Conservation (phyloP, 2,797 vertebrate species). For the Podarcis lilfordi region DNA sequence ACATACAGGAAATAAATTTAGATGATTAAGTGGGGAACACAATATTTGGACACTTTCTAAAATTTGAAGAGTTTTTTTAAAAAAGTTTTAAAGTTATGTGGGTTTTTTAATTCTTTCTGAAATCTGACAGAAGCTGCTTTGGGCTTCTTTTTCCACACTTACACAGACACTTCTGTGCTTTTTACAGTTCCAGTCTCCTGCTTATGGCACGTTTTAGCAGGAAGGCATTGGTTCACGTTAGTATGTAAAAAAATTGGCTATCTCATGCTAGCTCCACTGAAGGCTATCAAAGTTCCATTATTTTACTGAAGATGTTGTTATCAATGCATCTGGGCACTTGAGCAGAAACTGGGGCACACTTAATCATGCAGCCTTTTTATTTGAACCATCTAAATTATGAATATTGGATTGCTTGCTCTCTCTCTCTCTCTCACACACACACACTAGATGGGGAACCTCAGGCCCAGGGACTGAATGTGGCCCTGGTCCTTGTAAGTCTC, state of each 20-base stretch:
- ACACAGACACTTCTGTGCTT: background rate
- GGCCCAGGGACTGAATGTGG: too few relatives aligned
- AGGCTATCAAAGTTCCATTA: background rate
- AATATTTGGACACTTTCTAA: background rate
- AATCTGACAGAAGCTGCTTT: background rate
- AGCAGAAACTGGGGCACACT: background rate
- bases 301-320: background rate
- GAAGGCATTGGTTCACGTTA: background rate
- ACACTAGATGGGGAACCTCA: too few relatives aligned
- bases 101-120: constrained; percentile 25
- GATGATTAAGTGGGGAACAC: constrained; percentile 8
- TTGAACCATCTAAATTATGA: background rate
- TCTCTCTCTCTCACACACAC: too few relatives aligned
- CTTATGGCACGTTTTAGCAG: too few relatives aligned
- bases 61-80: background rate
- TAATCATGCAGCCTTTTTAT: background rate
- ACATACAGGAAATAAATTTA: constrained; percentile 29
- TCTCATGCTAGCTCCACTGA: background rate
- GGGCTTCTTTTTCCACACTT: background rate
- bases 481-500: too few relatives aligned
- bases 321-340: background rate
- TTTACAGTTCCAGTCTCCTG: background rate
- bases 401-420: background rate
- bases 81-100: constrained; percentile 15
- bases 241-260: background rate